Percentiles rank a stretch among this genome's conserved stretches.
These are phyloP conservation scores for Caenorhabditis drosophilae DNA, from an alignment of 2,888 invertebrate species.

Conservation along the genomic window DNA sequence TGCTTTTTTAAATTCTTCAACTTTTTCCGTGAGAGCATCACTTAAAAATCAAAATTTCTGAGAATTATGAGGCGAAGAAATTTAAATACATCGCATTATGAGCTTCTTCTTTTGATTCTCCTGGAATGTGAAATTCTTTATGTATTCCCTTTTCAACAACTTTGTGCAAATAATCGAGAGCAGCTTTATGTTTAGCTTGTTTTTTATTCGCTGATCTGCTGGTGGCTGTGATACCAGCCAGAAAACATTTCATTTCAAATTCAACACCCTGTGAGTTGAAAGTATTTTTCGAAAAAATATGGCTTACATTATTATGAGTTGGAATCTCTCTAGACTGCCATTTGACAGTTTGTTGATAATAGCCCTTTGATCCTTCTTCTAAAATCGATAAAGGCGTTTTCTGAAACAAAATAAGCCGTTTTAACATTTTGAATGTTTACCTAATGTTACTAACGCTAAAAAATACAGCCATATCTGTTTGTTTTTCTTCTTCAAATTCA, in stretches of 20 bases:
- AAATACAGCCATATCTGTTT: background rate
- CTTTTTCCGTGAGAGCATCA: background rate
- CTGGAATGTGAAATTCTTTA: conserved; percentile 42
- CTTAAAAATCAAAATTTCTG: background rate
- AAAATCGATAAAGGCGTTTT: conserved; percentile 41
- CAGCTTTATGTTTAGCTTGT: conserved; percentile 43
- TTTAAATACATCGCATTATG: conserved; percentile 32
- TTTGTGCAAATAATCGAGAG: conserved; percentile 17
- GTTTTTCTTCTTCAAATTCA: background rate
- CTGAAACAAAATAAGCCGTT: conserved; percentile 13
- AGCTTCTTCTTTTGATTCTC: conserved; percentile 36
- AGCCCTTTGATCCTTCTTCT: conserved; percentile 35
- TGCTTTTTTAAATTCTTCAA: background rate
- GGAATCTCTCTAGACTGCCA: conserved; percentile 6
- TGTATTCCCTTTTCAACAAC: conserved; percentile 19
- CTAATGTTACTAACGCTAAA: background rate
- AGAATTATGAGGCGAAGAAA: too few relatives aligned
- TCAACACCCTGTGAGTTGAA: conserved; percentile 5
- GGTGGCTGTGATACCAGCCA: conserved; percentile 9
- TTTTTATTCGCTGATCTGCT: conserved; percentile 33
- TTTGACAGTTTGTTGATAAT: conserved; percentile 7
- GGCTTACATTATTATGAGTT: background rate
- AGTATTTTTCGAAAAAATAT: background rate
- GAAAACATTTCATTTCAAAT: conserved; percentile 20
- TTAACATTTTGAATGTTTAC: background rate